These are phyloP conservation scores for Fundulus diaphanus DNA, from an alignment of 2,797 vertebrate genomes.

Conservation along the genomic window DNA sequence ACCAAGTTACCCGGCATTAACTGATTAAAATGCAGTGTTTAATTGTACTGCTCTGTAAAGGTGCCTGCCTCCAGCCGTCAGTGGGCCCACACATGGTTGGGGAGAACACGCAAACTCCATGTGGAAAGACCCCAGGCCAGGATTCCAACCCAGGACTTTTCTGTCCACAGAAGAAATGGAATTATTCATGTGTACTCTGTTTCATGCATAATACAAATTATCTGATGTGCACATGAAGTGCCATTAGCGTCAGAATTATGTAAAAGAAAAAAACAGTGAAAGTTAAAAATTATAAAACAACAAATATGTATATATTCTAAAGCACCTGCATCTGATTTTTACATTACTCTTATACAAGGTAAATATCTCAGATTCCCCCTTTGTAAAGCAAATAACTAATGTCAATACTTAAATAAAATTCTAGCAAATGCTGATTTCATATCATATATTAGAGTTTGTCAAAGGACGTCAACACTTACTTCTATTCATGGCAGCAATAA, in stretches of 20 bases:
- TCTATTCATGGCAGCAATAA: conserved; percentile 46
- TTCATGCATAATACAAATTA: not conserved
- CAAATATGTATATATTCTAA: conserved; percentile 59
- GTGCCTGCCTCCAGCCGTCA: not conserved
- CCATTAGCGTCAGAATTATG: conserved; percentile 23
- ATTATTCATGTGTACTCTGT: not conserved
- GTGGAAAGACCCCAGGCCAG: too few relatives aligned
- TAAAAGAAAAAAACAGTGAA: conserved; percentile 15
- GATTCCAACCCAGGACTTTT: not conserved
- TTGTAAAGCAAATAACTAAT: conserved; percentile 24
- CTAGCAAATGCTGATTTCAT: conserved; percentile 50
- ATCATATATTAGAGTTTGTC: conserved; percentile 45
- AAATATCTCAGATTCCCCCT: conserved; percentile 28
- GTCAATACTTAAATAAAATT: conserved; percentile 31
- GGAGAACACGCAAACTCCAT: not conserved
- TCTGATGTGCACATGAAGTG: conserved; percentile 34
- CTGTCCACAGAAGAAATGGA: not conserved
- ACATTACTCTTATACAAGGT: conserved; percentile 28
- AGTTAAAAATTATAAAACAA: conserved; percentile 56
- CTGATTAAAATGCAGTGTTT: not conserved
- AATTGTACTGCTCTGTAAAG: not conserved
- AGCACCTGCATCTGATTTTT: conserved; percentile 36
- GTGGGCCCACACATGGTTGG: not conserved
- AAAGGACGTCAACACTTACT: conserved; percentile 32
- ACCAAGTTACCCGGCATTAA: not conserved